Evolutionary conservation across 2,888 invertebrate genomes (phyloP), one percentile per base, ranked within the genome.

Genomic region (Sabellastarte sp.): DNA sequence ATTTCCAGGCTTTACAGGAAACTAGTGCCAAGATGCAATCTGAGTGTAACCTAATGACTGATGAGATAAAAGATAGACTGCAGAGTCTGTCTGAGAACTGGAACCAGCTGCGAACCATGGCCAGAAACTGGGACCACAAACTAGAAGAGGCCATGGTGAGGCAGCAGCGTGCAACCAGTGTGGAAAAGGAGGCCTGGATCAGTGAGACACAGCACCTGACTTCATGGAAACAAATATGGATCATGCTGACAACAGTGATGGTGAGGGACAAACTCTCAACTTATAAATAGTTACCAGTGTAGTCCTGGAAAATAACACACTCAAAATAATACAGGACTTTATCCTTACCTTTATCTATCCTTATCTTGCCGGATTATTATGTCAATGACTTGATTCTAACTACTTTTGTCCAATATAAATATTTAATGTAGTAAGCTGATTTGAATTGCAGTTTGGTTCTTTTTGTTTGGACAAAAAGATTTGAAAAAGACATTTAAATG

Each of bases 151-250:
- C 95, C 20, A 88, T 95, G 61, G 93, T 80, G 2, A 98, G 94
- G 86, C 98, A 99, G 84, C 95, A 97, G 86, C 99, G 96, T 88
- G 86, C 96, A 76, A 95, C 97, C 63, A 95, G 95, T 84, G 93
- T 98, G 24, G 98, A 98, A 81, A 98, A 99, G 83, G 97, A 97
- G 83, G 96, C 98, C 2, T 99, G 98, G 98, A 96, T 99, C 74
- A 91, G 83, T 32, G 87, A 97, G 86, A 97, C 97, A 82, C 95
- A 95, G 81, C 96, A 97, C 81, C 87, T 97, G 67, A 87, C 97
- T 32, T 92, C 93, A 20, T 94, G 94, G 0, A 94, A 95, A 80
- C 97, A 98, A 84, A 95, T 93, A 83, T 98, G 98, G 15, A 97
- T 98, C 84, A 96, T 95, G 63, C 96, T 99, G 95, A 98, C 98